Evolutionary conservation across 2,888 invertebrate species (phyloP).

Genomic region (Drosophila cracens): DNA sequence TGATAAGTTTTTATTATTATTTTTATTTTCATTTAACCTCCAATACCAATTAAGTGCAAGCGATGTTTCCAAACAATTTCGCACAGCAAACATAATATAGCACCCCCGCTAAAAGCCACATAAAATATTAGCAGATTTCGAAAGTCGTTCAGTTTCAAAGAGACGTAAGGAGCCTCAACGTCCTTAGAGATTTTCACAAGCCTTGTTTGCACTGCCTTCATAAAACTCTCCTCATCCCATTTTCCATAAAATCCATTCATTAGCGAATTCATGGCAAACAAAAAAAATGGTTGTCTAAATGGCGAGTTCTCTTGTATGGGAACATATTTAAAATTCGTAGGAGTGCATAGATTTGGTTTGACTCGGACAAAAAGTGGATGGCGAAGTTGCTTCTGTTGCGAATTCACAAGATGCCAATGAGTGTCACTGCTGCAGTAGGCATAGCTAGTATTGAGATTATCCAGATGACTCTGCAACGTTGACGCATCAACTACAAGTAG

Average conservation of each 20-base stretch:
- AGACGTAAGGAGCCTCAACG: background rate
- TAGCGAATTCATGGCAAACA: background rate
- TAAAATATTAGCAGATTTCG: background rate
- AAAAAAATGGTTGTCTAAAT: slow-evolving; percentile 19
- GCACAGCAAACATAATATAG: slow-evolving; percentile 18
- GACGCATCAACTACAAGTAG: slow-evolving; percentile 51
- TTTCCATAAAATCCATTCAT: slow-evolving; percentile 7
- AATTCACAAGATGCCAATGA: slow-evolving; percentile 6
- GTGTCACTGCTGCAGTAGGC: slow-evolving; percentile 46
- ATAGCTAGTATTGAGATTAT: slow-evolving; percentile 50
- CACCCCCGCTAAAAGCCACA: accelerated
- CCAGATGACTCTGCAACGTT: slow-evolving; percentile 37
- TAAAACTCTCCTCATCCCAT: background rate
- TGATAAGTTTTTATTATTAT: no score
- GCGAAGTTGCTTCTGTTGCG: slow-evolving; percentile 39
- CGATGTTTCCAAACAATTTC: slow-evolving; percentile 42
- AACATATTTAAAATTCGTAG: slow-evolving; percentile 10
- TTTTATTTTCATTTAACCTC: background rate
- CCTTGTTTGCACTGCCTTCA: background rate
- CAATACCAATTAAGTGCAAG: background rate
- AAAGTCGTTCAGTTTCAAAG: slow-evolving; percentile 16
- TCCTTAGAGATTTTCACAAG: slow-evolving; percentile 9
- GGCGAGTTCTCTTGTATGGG: slow-evolving; percentile 60
- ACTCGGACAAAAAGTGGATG: slow-evolving; percentile 24
- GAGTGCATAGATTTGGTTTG: slow-evolving; percentile 41